A percentile compares a stretch with the other conserved stretches of the same genome.
These are phyloP conservation scores for Dromiciops gliroides DNA, from an alignment of 2,113 vertebrate species.

Conservation along the genomic window DNA sequence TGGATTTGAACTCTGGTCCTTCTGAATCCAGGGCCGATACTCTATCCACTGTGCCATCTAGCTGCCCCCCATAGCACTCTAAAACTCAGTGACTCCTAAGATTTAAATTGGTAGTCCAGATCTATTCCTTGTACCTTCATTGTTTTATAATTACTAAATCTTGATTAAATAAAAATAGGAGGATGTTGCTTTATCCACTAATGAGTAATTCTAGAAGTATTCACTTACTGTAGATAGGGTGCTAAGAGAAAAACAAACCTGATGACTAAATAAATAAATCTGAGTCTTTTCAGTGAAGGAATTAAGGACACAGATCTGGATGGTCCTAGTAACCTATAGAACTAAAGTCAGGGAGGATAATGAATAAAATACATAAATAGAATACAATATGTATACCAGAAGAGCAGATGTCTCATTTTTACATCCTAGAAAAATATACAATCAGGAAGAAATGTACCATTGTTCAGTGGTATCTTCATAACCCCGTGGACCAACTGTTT, in stretches of 20 bases:
- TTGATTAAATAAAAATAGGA: neutral
- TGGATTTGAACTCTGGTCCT: too few relatives aligned
- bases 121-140: neutral
- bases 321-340: neutral
- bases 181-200: neutral
- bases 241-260: neutral
- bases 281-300: neutral
- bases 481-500: neutral
- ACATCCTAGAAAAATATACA: neutral
- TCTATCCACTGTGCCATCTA: too few relatives aligned
- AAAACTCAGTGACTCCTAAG: neutral
- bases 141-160: neutral
- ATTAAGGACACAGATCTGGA: neutral
- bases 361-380: neutral
- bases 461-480: neutral
- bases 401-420: neutral
- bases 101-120: neutral
- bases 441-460: neutral
- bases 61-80: neutral
- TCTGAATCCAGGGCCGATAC: too few relatives aligned
- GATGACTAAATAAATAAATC: neutral
- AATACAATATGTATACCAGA: neutral
- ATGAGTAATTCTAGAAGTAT: neutral
- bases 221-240: neutral
- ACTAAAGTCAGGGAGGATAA: neutral